These are phyloP conservation scores for Dryas iulia DNA, from an alignment of 1,140 invertebrate genomes.

Conservation along the genomic window DNA sequence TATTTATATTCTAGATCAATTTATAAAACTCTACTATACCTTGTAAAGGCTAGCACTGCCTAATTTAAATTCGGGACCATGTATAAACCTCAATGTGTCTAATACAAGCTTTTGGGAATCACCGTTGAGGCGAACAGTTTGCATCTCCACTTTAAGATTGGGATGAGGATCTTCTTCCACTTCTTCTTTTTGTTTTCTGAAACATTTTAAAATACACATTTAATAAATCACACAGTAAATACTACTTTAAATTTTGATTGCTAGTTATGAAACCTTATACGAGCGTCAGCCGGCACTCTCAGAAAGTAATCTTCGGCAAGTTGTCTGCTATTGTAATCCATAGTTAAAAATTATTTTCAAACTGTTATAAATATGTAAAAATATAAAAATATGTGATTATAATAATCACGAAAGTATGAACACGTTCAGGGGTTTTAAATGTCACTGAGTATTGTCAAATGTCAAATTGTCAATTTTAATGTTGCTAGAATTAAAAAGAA, in stretches of 20 bases:
- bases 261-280: constrained; percentile 73
- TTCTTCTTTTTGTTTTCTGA: constrained; percentile 69
- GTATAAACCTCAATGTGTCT: constrained; percentile 85
- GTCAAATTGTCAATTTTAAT: too few species aligned
- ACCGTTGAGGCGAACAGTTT: constrained; percentile 83
- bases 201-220: constrained; percentile 12
- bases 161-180: constrained; percentile 57
- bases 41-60: constrained; percentile 80
- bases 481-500: background rate
- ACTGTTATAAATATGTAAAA: constrained; percentile 18
- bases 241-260: background rate
- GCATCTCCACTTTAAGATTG: constrained; percentile 85
- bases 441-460: background rate
- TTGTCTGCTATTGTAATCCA: constrained; percentile 77
- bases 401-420: background rate
- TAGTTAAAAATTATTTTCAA: constrained; percentile 27
- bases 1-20: background rate
- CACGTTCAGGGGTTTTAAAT: constrained; percentile 2
- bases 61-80: constrained; percentile 83
- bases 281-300: constrained; percentile 76
- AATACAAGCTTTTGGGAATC: constrained; percentile 85
- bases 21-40: constrained; percentile 40
- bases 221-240: background rate
- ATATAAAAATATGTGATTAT: constrained; percentile 18
- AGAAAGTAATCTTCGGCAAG: constrained; percentile 81